Conservation (phyloP, 2,888 invertebrate species). For the Petrolisthes manimaculis region DNA sequence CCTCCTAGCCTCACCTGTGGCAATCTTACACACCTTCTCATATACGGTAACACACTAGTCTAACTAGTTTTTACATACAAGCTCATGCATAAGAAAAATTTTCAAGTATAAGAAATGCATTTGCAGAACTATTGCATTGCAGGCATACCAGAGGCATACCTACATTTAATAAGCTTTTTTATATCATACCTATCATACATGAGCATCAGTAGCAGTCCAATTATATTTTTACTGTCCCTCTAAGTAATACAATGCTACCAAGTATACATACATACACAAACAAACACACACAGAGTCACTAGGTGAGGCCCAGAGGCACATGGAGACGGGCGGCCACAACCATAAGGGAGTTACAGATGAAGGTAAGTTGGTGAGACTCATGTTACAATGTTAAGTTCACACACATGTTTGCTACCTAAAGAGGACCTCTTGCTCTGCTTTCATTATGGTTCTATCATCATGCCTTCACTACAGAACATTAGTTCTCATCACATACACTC, state of each 20-base stretch:
- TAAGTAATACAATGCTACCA: too few relatives aligned
- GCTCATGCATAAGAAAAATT: too few relatives aligned
- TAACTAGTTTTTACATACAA: too few relatives aligned
- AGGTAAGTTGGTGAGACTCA: constrained; percentile 44
- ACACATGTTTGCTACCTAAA: not conserved
- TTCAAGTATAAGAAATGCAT: too few relatives aligned
- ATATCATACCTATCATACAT: too few relatives aligned
- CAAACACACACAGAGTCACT: constrained; percentile 2
- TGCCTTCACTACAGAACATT: constrained; percentile 10
- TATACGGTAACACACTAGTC: not conserved
- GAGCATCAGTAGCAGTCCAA: too few relatives aligned
- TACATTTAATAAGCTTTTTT: too few relatives aligned
- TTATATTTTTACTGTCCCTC: too few relatives aligned
- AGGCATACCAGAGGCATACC: too few relatives aligned
- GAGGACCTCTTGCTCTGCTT: not conserved
- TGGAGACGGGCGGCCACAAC: constrained; percentile 8
- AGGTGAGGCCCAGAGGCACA: constrained; percentile 2
- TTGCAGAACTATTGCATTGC: too few relatives aligned
- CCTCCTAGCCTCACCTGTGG: constrained; percentile 30
- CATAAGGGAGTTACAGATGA: constrained; percentile 40
- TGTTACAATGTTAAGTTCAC: constrained; percentile 34
- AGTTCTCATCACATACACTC: not conserved
- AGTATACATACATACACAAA: not conserved
- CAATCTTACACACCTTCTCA: not conserved
- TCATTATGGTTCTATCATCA: not conserved